These are phyloP conservation scores for Andrena flavipes DNA, from an alignment of 2,888 invertebrate genomes.

Conservation along the genomic window DNA sequence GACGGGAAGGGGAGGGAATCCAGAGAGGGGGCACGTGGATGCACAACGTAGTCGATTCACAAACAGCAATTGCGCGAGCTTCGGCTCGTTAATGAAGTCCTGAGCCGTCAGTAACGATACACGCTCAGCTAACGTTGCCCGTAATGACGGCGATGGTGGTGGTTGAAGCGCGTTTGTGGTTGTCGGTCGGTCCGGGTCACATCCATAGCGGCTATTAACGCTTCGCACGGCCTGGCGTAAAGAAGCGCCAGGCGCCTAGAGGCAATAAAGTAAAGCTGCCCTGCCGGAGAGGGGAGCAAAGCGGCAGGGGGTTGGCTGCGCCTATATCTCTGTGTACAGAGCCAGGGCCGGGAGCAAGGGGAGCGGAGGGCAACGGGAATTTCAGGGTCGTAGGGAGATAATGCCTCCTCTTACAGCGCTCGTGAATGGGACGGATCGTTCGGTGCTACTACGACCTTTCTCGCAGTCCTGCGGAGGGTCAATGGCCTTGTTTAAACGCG, in stretches of 20 bases:
- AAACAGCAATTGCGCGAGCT: conserved; percentile 36
- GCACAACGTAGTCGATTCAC: background rate
- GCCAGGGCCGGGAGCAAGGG: conserved; percentile 27
- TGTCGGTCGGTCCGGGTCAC: conserved; percentile 25
- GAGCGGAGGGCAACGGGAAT: conserved; percentile 57
- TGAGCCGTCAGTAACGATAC: conserved; percentile 21
- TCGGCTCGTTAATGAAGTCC: conserved; percentile 52
- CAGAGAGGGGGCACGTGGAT: background rate
- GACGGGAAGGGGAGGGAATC: background rate
- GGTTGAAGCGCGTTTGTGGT: background rate
- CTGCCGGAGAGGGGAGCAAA: conserved; percentile 36
- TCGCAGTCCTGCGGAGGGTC: conserved; percentile 61
- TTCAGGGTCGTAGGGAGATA: conserved; percentile 74
- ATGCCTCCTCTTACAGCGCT: conserved; percentile 67
- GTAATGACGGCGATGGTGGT: conserved; percentile 18
- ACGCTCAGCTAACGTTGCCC: conserved; percentile 6
- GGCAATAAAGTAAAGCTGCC: conserved; percentile 74
- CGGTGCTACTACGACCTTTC: conserved; percentile 59
- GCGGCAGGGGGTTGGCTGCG: conserved; percentile 48
- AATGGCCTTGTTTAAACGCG: conserved; percentile 60
- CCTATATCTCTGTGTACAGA: conserved; percentile 39
- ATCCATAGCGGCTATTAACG: conserved; percentile 65
- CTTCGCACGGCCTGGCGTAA: conserved; percentile 69
- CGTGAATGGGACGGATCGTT: conserved; percentile 67
- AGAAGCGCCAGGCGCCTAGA: conserved; percentile 76